Conservation (phyloP, 1,140 invertebrate genomes). For the Coelopa frigida region DNA sequence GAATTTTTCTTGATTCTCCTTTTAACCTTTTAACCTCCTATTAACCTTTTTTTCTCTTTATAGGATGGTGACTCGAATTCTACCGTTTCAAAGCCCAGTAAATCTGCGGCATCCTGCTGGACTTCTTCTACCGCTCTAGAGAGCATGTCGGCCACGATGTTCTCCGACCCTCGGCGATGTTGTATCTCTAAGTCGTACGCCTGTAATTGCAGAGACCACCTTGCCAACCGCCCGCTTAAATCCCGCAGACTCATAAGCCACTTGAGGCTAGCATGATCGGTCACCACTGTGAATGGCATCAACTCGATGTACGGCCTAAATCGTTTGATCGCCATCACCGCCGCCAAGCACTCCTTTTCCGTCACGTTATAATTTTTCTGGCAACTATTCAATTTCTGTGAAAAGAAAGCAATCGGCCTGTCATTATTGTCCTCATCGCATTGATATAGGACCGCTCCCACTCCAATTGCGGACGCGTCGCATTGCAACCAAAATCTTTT, state of each 20-base stretch:
- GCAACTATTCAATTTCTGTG: constrained; percentile 16
- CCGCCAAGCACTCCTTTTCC: constrained; percentile 45
- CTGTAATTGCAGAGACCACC: too few relatives aligned
- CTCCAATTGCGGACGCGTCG: constrained; percentile 7
- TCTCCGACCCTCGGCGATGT: constrained; percentile 28
- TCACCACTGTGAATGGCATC: constrained; percentile 38
- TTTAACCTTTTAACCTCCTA: neutral
- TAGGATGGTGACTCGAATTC: too few relatives aligned
- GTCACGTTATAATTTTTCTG: constrained; percentile 44
- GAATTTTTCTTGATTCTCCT: neutral
- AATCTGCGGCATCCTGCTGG: neutral
- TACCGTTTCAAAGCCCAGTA: neutral
- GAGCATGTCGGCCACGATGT: constrained; percentile 26
- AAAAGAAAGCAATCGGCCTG: constrained; percentile 32
- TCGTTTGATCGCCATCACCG: constrained; percentile 43
- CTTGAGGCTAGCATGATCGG: constrained; percentile 21
- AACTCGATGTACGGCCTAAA: constrained; percentile 44
- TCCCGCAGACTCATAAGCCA: constrained; percentile 28
- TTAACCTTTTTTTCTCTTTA: neutral
- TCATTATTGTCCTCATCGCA: constrained; percentile 17
- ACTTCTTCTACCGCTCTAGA: constrained; percentile 16
- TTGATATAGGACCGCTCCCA: constrained; percentile 19
- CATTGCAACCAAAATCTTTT: constrained; percentile 1
- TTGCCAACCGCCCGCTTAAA: too few relatives aligned
- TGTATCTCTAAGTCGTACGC: too few relatives aligned